Evolutionary conservation across 2,113 vertebrate species (phyloP), one percentile per base, ranked within the genome.

Genomic region (Brachyistius frenatus): DNA sequence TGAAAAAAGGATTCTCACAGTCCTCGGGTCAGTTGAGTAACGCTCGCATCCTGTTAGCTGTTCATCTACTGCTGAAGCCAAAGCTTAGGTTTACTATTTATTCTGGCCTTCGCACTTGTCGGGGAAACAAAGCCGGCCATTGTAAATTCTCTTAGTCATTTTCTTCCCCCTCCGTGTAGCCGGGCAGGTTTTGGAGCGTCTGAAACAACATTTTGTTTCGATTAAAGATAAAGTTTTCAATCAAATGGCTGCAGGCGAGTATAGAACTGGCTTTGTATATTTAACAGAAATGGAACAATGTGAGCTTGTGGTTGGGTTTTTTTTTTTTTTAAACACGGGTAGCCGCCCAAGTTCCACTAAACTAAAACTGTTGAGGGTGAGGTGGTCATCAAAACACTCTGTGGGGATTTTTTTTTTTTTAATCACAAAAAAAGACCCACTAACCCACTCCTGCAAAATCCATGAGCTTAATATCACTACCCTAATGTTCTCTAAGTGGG

Each of bases 201-300:
- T 41, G 46, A 61, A 41, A 72, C 32, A 73, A 64, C 41, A 69
- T 52, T 85, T 71, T 71, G 68, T 66, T 86, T 66, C 74, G 56
- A 85, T 76, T 69, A 62, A 65, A 30, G 31, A 58, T 46, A 65
- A 46, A 14, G 16, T 63, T 74, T 81, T 65, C 5, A 33, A 16
- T 69, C 7, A 30, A 58, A 73, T 10, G 7, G 16, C 56, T 68
- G 57, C 4, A 33, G 72, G 66, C 47, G n/a, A 44, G 15, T 6
- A 30, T 15, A 41, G 15, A 36, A 55, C 11, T 47, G 54, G 31
- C 61, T 58, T 63, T n/a, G 37, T 31, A 36, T 30, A 11, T 44
- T 58, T 6, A 36, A 50, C 37, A 53, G 6, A 72, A 73, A 63
- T 5, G 36, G 32, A 65, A 57, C 70, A 52, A 31, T 73, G 62